Evolutionary conservation across 1,140 invertebrate genomes (phyloP).

Genomic region (Drosophila mojavensis): DNA sequence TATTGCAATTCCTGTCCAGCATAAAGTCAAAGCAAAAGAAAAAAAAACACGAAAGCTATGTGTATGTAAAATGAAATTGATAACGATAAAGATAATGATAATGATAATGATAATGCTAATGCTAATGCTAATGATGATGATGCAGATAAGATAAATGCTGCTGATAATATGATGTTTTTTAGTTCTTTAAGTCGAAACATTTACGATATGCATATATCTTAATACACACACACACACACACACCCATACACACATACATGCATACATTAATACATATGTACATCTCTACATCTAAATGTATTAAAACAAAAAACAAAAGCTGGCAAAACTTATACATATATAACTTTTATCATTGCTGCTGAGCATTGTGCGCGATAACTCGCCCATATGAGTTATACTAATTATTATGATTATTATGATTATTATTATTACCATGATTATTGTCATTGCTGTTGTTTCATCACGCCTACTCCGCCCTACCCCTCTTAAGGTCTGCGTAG

Average conservation of each 20-base stretch:
- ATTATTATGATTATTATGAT: constrained; percentile 22
- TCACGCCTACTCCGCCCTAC: not conserved
- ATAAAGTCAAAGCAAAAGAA: constrained; percentile 14
- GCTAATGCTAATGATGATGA: constrained; percentile 34
- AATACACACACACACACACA: constrained; percentile 39
- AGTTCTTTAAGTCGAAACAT: constrained; percentile 71
- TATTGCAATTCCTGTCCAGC: constrained; percentile 9
- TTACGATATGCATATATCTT: constrained; percentile 48
- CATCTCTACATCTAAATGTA: constrained; percentile 63
- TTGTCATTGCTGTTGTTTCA: constrained; percentile 42
- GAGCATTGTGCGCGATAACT: constrained; percentile 22
- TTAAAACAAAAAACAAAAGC: constrained; percentile 36
- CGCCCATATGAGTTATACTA: constrained; percentile 15
- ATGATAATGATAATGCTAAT: not conserved
- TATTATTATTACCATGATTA: constrained; percentile 18
- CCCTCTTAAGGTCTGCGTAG: constrained; percentile 14
- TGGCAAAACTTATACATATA: constrained; percentile 53
- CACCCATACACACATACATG: constrained; percentile 33
- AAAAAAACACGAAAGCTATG: constrained; percentile 21
- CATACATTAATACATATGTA: constrained; percentile 31
- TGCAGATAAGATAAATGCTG: constrained; percentile 38
- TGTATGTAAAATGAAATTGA: constrained; percentile 41
- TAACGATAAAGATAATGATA: not conserved
- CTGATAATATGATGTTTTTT: constrained; percentile 66
- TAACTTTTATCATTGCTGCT: constrained; percentile 37